Evolutionary conservation across 2,113 vertebrate species (phyloP).

Genomic region (Lethenteron reissneri): DNA sequence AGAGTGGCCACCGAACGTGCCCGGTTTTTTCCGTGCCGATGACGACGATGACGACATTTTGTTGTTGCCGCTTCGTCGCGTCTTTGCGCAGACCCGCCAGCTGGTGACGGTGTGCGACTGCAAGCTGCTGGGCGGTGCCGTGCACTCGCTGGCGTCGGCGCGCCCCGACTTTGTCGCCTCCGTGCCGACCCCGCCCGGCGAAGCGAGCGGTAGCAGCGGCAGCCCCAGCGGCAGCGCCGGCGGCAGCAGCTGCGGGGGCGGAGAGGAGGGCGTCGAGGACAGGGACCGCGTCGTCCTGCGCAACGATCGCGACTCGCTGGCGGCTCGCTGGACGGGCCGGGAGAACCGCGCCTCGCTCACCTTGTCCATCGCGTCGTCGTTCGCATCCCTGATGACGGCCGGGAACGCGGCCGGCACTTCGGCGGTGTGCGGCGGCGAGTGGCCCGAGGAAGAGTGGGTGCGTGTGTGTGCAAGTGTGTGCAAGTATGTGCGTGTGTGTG

Average conservation of each 20-base stretch:
- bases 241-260: too few species aligned
- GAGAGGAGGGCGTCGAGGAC: neutral
- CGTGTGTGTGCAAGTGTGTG: neutral
- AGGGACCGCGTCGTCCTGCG: slow-evolving; percentile 80
- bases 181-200: slow-evolving; percentile 57
- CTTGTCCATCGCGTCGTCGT: too few species aligned
- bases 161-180: slow-evolving; percentile 89
- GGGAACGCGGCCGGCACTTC: too few species aligned
- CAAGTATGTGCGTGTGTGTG: too few species aligned
- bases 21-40: too few species aligned
- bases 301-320: slow-evolving; percentile 81
- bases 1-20: too few species aligned
- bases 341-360: slow-evolving; percentile 58
- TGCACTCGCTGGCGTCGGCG: slow-evolving; percentile 69
- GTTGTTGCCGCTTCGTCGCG: neutral
- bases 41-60: neutral
- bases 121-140: slow-evolving; percentile 68
- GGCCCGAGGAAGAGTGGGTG: slow-evolving; percentile 95
- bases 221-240: too few species aligned
- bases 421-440: slow-evolving; percentile 28
- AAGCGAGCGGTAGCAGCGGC: slow-evolving; percentile 17
- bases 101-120: slow-evolving; percentile 83
- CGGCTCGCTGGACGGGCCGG: slow-evolving; percentile 66
- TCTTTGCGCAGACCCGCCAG: slow-evolving; percentile 48
- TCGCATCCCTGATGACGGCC: too few species aligned